phyloP scores from a whole-genome alignment of 2,797 vertebrate species.

The Synanceia verrucosa region DNA sequence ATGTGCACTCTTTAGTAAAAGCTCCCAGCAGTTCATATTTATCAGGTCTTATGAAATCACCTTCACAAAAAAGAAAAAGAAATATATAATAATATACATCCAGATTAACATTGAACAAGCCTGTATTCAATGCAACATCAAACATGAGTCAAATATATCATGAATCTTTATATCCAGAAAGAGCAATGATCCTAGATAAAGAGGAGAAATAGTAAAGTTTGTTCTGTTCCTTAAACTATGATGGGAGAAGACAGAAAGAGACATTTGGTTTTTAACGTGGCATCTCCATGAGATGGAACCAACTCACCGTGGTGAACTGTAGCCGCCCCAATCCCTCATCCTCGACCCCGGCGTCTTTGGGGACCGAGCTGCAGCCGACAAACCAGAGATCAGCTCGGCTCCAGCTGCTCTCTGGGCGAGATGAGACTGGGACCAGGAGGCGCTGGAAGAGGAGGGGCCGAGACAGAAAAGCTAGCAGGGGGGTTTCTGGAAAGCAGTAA shows the following conservation, averaged over 20 bases:
- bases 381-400: conserved; percentile 15
- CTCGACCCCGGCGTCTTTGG: conserved; percentile 56
- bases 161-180: neutral
- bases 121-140: neutral
- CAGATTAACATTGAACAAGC: neutral
- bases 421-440: conserved; percentile 13
- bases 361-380: conserved; percentile 19
- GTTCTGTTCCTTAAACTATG: conserved; percentile 29
- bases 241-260: neutral
- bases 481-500: conserved; percentile 89
- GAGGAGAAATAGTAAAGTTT: no score
- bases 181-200: neutral
- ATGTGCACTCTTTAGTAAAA: no score
- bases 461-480: conserved; percentile 42
- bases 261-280: conserved; percentile 42
- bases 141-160: neutral
- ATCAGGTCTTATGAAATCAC: neutral
- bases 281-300: conserved; percentile 81
- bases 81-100: neutral
- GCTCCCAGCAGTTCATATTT: neutral
- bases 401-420: conserved; percentile 39
- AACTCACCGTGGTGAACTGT: conserved; percentile 83
- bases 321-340: conserved; percentile 87
- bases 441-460: conserved; percentile 5
- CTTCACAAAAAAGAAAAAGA: neutral